Conservation (phyloP, 2,797 vertebrate genomes). For the Takifugu ocellatus region DNA sequence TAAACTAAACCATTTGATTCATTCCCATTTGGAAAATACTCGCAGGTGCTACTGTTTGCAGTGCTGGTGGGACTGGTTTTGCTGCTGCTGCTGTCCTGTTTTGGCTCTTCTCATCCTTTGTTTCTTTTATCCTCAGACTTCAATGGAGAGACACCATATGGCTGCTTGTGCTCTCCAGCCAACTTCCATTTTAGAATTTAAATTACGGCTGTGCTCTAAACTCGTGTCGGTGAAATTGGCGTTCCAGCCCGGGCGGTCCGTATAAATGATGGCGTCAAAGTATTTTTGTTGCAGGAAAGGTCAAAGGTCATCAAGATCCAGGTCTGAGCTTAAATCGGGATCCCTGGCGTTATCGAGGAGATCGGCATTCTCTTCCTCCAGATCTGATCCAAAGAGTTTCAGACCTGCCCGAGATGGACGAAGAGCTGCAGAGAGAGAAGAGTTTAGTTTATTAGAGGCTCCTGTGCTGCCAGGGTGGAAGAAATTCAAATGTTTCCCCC, state of each 20-base stretch:
- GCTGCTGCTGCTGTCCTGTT: constrained; percentile 1
- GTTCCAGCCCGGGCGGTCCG: neutral
- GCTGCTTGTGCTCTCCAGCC: constrained; percentile 2
- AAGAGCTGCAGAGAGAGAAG: constrained; percentile 18
- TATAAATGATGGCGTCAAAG: neutral
- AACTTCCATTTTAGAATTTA: constrained; percentile 5
- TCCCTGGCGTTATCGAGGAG: constrained; percentile 43
- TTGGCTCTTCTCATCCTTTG: neutral
- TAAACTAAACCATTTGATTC: too few species aligned
- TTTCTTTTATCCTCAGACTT: constrained; percentile 21
- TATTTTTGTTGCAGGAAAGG: constrained; percentile 3
- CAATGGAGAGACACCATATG: constrained; percentile 1
- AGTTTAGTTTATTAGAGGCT: constrained; percentile 15
- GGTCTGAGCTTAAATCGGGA: constrained; percentile 67
- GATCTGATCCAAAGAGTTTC: constrained; percentile 56
- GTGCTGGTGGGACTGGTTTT: too few species aligned
- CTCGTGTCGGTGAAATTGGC: neutral
- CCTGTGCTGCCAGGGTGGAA: constrained; percentile 35
- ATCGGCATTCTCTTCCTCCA: constrained; percentile 44
- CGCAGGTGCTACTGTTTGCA: too few species aligned
- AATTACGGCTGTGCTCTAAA: neutral
- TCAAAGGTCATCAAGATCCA: constrained; percentile 77
- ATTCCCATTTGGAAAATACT: too few species aligned
- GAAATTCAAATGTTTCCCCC: constrained; percentile 36
- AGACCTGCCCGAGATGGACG: constrained; percentile 34